Base-by-base conservation (phyloP, 2,888 invertebrate genomes). In the Tetanocera ferruginea region DNA sequence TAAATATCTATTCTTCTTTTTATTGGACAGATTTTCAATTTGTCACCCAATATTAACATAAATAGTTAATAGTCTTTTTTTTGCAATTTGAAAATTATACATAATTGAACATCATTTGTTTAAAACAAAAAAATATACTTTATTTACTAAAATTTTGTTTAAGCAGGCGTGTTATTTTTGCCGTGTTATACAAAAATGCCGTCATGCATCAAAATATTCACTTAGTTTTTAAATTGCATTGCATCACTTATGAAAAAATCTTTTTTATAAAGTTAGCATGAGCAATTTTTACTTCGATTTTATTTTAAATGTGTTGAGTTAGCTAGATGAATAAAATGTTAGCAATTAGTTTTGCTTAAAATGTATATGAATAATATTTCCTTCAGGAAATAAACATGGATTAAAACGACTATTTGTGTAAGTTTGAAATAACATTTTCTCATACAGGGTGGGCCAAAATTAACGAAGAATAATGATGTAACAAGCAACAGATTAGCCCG, bases 11-110 rank as follows among this genome's bases (percentile, higher is more conserved):
- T 34, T 66, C 19, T n/a, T 28, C 5, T 17, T 37, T 9, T 70
- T 71, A 71, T 55, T n/a, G 28, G 71, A 34, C 71, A 71, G 34
- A 25, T 31, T 52, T n/a, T 71, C 57, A 28, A 71, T 71, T 71
- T 71, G 31, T 55, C 71, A 71, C 34, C 0, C 9, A 25, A 14
- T 31, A 34, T 34, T 51, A 23, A 25, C 70, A 70, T 70, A 28
- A 3, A 23, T 17, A 17, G 9, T 31, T 55, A 31, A 71, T 55
- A 55, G 17, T 17, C n/a, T n/a, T 51, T 67, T 67, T 43, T 1
- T 19, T 66, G 14, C 19, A n/a, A 5, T 67, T 43, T 67, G 19
- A 5, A 0, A n/a, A 5, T 23, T 37, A 43, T 8, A 67, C 2
- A 8, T 49, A n/a, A 5, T 4, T 43, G 6, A 67, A 67, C 28